Base-by-base conservation (phyloP, 2,797 vertebrate genomes). In the Rhinella marina region DNA sequence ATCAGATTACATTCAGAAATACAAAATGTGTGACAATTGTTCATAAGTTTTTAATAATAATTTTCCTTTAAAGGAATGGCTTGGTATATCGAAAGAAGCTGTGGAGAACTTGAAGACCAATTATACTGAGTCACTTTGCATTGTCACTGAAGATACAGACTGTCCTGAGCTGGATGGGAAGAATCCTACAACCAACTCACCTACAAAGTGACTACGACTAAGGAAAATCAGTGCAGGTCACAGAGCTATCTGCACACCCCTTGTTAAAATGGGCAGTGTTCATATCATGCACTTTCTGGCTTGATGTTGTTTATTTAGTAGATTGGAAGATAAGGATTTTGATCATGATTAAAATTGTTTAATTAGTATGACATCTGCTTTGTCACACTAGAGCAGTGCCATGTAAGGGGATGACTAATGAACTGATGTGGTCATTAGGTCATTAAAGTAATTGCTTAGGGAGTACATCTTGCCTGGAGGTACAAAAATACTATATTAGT, bases 11-110 rank as follows among this genome's bases (percentile, higher is more conserved):
- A 25, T 64, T 9, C 2, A 54, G 25, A 68, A 27, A 68, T 68
- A 12, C 17, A 27, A 68, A 27, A 68, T 13, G 1, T 41, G 7
- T 73, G 3, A 48, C 23, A 50, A 73, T 10, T 54, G 4, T 54
- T 5, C 23, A 54, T 25, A 77, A 1, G 21, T 19, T 82, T 0
- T 23, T 52, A 17, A 29, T 70, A 41, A 41, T 6, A 41, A 7
- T 59, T 59, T 23, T 73, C 29, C 17, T 5, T 57, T 27, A 4
- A 27, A 89, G 88, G 72, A 82, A 14, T 89, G 88, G 88, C 14
- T 81, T 66, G 88, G 88, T 12, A 64, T 89, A 17, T 89, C 88
- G 54, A 89, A 89, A 62, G 80, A 89, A 19, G 72, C 64, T 77
- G 88, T 86, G 52, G 84, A 89, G 52, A 86, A 85, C 19, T 72